These are phyloP conservation scores for Euproctis similis DNA, from an alignment of 2,888 invertebrate species.

Conservation along the genomic window DNA sequence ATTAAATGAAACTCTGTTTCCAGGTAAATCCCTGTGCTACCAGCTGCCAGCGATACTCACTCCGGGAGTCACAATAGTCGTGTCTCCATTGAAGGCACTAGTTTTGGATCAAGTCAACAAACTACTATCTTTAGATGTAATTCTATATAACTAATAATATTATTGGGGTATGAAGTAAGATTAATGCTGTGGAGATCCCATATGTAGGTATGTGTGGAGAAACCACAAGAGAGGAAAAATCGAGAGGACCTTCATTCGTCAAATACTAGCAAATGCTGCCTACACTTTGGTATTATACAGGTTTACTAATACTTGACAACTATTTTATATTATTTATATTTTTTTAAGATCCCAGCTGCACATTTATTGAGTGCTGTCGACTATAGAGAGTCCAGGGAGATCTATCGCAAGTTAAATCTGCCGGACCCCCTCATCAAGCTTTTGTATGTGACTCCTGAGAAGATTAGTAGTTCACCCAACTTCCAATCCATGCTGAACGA, in stretches of 20 bases:
- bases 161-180: too few relatives aligned
- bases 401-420: slow-evolving; percentile 84
- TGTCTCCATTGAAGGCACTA: slow-evolving; percentile 95
- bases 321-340: too few relatives aligned
- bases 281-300: too few relatives aligned
- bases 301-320: too few relatives aligned
- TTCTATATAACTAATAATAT: too few relatives aligned
- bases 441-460: slow-evolving; percentile 97
- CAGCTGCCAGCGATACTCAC: slow-evolving; percentile 92
- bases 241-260: too few relatives aligned
- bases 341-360: slow-evolving; percentile 86
- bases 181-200: too few relatives aligned
- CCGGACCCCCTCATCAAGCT: slow-evolving; percentile 86
- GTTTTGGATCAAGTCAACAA: slow-evolving; percentile 98
- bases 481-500: slow-evolving; percentile 80
- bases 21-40: slow-evolving; percentile 88
- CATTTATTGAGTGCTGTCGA: slow-evolving; percentile 87
- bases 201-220: too few relatives aligned
- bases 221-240: too few relatives aligned
- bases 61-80: slow-evolving; percentile 92
- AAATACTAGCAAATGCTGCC: too few relatives aligned
- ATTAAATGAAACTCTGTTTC: not conserved
- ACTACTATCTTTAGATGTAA: slow-evolving; percentile 88
- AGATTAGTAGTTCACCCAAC: slow-evolving; percentile 88
- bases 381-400: slow-evolving; percentile 75